A percentile compares a stretch with the other conserved stretches of the same genome.
Evolutionary conservation across 2,888 invertebrate genomes (phyloP).

Genomic region (Meandrusa payeni): DNA sequence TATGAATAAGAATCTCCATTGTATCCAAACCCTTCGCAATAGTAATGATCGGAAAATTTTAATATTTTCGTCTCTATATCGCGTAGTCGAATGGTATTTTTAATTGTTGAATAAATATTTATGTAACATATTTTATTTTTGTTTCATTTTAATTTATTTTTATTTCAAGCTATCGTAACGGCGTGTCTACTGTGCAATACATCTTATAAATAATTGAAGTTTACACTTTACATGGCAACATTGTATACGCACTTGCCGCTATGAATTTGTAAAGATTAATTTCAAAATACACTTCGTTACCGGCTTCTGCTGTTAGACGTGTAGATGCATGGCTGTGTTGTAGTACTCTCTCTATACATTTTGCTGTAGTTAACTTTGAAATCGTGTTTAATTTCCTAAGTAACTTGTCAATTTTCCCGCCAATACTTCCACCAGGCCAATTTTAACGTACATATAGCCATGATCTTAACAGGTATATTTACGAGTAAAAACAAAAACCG

Average conservation of each 20-base stretch:
- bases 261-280: conserved; percentile 12
- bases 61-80: conserved; percentile 47
- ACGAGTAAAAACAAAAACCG: no score
- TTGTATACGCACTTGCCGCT: conserved; percentile 2
- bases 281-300: conserved; percentile 11
- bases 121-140: conserved; percentile 68
- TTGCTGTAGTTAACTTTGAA: no score
- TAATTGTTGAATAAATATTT: conserved; percentile 78
- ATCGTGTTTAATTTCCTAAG: no score
- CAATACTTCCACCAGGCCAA: no score
- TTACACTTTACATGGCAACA: conserved; percentile 12
- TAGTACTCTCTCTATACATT: no score
- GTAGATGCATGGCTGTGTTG: conserved; percentile 63
- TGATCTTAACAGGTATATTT: no score
- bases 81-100: conserved; percentile 59
- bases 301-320: conserved; percentile 64
- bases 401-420: no score
- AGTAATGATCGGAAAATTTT: conserved; percentile 43
- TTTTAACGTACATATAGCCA: no score
- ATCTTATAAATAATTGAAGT: conserved; percentile 68
- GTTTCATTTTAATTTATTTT: conserved; percentile 45
- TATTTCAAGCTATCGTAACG: conserved; percentile 32
- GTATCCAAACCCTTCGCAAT: conserved; percentile 33
- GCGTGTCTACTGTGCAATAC: conserved; percentile 76
- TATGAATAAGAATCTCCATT: conserved; percentile 60